A percentile compares a stretch with the other conserved stretches of the same genome.
These are phyloP conservation scores for Drosophila bunnanda DNA, from an alignment of 2,888 invertebrate genomes.

Conservation along the genomic window DNA sequence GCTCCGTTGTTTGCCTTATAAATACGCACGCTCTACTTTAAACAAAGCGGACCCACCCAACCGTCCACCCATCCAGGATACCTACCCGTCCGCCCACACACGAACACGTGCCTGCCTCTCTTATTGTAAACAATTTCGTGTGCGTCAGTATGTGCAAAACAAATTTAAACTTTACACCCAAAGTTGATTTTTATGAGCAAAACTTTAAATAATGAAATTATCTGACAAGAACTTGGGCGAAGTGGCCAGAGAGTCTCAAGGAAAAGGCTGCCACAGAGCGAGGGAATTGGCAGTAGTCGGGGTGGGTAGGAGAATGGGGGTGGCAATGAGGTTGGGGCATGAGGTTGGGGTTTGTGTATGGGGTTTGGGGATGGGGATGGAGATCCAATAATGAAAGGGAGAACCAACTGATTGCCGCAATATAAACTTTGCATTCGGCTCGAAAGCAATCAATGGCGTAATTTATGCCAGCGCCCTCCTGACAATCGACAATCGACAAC, in stretches of 20 bases:
- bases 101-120: conserved; percentile 36
- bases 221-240: conserved; percentile 74
- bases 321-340: background rate
- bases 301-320: background rate
- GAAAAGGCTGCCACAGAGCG: conserved; percentile 42
- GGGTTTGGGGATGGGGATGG: background rate
- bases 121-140: conserved; percentile 62
- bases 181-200: conserved; percentile 75
- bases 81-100: conserved; percentile 20
- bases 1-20: conserved; percentile 73
- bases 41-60: conserved; percentile 58
- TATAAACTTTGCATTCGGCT: conserved; percentile 49
- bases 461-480: conserved; percentile 59
- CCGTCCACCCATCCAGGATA: conserved; percentile 20
- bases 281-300: background rate
- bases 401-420: conserved; percentile 57
- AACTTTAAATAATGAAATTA: conserved; percentile 78
- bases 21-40: conserved; percentile 77
- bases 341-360: background rate
- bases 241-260: conserved; percentile 42
- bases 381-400: conserved; percentile 21
- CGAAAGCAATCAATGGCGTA: conserved; percentile 65
- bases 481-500: conserved; percentile 6
- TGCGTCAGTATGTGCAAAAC: conserved; percentile 67
- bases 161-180: conserved; percentile 77